Conservation (phyloP, 2,888 invertebrate genomes). For the Nomada flava region DNA sequence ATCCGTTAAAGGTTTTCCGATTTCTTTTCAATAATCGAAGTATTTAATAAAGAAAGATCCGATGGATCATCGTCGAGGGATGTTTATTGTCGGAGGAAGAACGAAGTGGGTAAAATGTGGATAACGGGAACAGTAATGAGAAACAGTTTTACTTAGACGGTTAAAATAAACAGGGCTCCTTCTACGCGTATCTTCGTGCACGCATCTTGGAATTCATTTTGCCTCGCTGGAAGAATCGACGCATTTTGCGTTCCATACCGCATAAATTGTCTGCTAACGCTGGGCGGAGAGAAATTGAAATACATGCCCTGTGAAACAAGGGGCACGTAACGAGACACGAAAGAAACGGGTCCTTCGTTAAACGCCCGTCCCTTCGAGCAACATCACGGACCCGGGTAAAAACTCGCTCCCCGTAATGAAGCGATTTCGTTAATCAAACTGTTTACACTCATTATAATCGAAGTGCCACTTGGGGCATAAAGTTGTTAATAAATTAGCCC, state of each 20-base stretch:
- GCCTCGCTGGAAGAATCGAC: constrained; percentile 4
- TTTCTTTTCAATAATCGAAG: too few relatives aligned
- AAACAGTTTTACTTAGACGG: not conserved
- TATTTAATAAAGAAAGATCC: not conserved
- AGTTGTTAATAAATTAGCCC: too few relatives aligned
- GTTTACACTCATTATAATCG: not conserved
- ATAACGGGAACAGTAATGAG: constrained; percentile 1
- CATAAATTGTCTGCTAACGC: constrained; percentile 22
- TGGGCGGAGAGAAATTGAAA: constrained; percentile 3
- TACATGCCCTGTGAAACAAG: constrained; percentile 8
- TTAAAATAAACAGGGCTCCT: constrained; percentile 15
- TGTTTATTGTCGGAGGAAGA: not conserved
- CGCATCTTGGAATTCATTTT: constrained; percentile 14
- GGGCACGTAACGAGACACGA: not conserved
- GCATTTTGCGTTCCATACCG: constrained; percentile 7
- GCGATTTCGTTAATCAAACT: not conserved
- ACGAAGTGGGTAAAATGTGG: not conserved
- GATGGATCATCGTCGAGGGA: not conserved
- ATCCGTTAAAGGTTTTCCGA: too few relatives aligned
- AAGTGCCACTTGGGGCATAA: too few relatives aligned
- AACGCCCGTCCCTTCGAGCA: not conserved
- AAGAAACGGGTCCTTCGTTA: constrained; percentile 1
- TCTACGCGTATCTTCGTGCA: constrained; percentile 2
- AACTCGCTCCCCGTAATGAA: not conserved
- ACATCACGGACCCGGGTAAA: not conserved